Base-by-base conservation (phyloP, 1,140 invertebrate species). In the Piezodorus guildinii region DNA sequence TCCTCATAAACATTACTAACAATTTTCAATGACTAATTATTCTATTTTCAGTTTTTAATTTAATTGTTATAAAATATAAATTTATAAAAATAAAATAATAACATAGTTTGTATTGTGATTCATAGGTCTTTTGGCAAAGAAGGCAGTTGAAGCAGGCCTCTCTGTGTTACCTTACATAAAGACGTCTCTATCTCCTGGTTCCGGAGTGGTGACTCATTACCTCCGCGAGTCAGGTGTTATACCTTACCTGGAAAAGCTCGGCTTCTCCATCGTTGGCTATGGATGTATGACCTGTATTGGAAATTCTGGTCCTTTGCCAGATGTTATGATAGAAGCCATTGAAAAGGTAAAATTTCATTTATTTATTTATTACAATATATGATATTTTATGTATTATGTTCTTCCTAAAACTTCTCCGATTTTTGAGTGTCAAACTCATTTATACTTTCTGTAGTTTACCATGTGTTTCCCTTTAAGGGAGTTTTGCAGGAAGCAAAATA, bases 271-370 rank as follows among this genome's bases (percentile, higher is more conserved):
- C 62, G 88, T 92, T 30, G 95, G 95, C n/a, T 97, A 95, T 72
- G 87, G 96, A 1, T 98, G 96, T 76, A 98, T 97, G 94, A 98
- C 95, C 0, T 98, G 96, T 75, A 99, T 99, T 68, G 96, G 96
- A 10, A 98, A 98, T 75, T 92, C 88, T 56, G 96, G 96, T 14
- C 94, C 94, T 0, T 81, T 99, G 9, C 88, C 92, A 62, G 93
- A 96, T 65, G 80, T 87, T 66, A 88, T 99, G 25, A 85, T 85
- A 0, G 90, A 93, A 71, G 91, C 90, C 2, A 97, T 98, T 69
- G 95, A 98, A 74, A 90, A 93, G 81, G 90, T 91, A 63, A 49
- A 60, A 15, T 30, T 30, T 30, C n/a, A n/a, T n/a, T n/a, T n/a
- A n/a, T n/a, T n/a, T n/a, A n/a, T n/a, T n/a, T n/a, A n/a, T n/a